Evolutionary conservation across 2,888 invertebrate genomes (phyloP).

Genomic region (Nasonovia ribisnigri): DNA sequence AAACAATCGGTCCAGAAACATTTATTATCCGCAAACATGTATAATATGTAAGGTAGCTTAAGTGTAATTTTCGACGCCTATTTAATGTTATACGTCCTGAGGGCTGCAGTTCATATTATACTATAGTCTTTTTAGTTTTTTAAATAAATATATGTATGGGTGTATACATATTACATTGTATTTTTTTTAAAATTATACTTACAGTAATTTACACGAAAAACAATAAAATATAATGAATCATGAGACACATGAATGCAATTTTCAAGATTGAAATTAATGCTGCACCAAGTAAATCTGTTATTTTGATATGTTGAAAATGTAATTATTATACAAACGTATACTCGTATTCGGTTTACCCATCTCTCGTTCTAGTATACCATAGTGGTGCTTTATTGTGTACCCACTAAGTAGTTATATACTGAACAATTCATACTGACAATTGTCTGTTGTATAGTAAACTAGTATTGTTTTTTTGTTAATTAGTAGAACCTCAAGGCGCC

Average conservation of each 20-base stretch:
- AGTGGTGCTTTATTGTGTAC: background rate
- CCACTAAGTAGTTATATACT: background rate
- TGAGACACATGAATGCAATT: background rate
- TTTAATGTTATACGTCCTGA: background rate
- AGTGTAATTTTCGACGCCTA: background rate
- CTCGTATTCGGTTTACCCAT: background rate
- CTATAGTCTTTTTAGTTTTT: background rate
- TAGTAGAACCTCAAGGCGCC: background rate
- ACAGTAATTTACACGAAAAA: background rate
- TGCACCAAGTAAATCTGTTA: background rate
- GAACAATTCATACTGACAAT: background rate
- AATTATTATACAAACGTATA: background rate
- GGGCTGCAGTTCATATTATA: background rate
- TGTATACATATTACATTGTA: background rate
- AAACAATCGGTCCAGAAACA: conserved; percentile 32
- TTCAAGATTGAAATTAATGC: background rate
- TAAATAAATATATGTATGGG: background rate
- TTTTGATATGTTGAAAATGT: background rate
- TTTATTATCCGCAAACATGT: conserved; percentile 17
- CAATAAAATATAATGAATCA: background rate
- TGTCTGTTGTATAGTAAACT: background rate
- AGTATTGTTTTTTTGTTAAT: background rate
- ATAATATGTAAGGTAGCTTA: background rate
- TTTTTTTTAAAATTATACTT: too few species aligned
- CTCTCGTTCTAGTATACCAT: background rate